Evolutionary conservation across 1,140 invertebrate genomes (phyloP), one percentile per base, ranked within the genome.

Genomic region (Lepidurus couesii): DNA sequence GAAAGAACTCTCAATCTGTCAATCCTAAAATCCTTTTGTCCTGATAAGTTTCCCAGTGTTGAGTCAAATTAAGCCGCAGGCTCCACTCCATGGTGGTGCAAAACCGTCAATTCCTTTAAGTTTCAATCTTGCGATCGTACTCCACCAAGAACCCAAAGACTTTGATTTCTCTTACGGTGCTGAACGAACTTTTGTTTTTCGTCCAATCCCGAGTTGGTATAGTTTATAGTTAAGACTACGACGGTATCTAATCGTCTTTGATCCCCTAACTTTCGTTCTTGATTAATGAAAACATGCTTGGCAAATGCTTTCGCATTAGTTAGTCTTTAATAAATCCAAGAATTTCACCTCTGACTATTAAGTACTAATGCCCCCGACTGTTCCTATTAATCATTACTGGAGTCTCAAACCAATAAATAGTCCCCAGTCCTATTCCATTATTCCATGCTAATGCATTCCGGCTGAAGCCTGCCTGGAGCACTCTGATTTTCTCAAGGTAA

Each of bases 51-150:
- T 92, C 88, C 89, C 89, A 88, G 89, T 90, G 90, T 91, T 91
- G 91, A 94, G 92, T 94, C 92, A 93, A 94, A 93, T 94, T 92
- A 92, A 92, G 91, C 92, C 90, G 90, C 92, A 93, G 91, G 91
- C 91, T 92, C 91, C 90, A 92, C 91, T 93, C 90, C 92, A 26
- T 93, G 91, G 91, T 93, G 91, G 92, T 93, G 89, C 89, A 89
- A 89, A 91, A 91, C 90, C 90, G 89, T 91, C 90, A 92, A 93
- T 93, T 93, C 89, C 92, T 93, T 93, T 92, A 92, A 92, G 91
- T 93, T 94, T 93, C 92, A 93, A 91, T 90, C 90, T 94, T 94
- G 92, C 91, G 90, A 93, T 91, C 92, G 93, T 92, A 92, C 91
- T 92, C 88, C 92, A 91, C 91, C 91, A 90, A 89, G 90, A 93